Percentiles rank a stretch among this genome's conserved stretches.
phyloP scores from a whole-genome alignment of 2,113 vertebrate genomes.

The Nymphicus hollandicus region DNA sequence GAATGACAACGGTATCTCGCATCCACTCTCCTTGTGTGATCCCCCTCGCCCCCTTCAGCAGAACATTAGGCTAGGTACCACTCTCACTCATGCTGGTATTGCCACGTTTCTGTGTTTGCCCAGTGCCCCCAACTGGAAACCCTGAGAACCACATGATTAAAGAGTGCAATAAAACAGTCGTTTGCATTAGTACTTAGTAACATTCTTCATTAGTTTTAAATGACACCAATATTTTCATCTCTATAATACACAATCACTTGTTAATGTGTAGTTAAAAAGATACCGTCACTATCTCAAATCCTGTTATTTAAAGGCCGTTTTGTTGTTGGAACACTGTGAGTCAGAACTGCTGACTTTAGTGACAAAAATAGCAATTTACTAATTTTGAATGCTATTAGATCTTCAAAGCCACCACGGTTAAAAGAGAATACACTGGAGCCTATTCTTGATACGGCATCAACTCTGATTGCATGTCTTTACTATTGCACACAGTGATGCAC shows the following conservation, averaged over 20 bases:
- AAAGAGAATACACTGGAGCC: background rate
- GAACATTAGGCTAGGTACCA: accelerated
- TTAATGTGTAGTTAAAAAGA: background rate
- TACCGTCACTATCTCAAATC: background rate
- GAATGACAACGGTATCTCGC: background rate
- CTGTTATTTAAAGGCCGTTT: background rate
- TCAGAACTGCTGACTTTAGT: background rate
- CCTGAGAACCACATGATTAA: background rate
- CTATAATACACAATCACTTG: background rate
- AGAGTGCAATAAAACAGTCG: background rate
- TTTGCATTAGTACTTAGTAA: background rate
- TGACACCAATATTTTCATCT: background rate
- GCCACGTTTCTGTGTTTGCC: background rate
- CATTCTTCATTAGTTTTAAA: background rate
- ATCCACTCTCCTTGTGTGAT: background rate
- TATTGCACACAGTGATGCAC: background rate
- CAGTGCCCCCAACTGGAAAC: constrained; percentile 50
- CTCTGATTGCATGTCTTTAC: background rate
- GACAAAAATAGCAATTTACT: constrained; percentile 40
- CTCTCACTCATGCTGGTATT: accelerated
- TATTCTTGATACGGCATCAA: background rate
- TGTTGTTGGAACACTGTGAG: background rate
- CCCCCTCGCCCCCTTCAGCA: background rate
- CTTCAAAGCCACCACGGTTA: background rate
- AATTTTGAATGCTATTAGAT: background rate